Evolutionary conservation across 2,113 vertebrate species (phyloP), one percentile per base, ranked within the genome.

Genomic region (Chroicocephalus ridibundus): DNA sequence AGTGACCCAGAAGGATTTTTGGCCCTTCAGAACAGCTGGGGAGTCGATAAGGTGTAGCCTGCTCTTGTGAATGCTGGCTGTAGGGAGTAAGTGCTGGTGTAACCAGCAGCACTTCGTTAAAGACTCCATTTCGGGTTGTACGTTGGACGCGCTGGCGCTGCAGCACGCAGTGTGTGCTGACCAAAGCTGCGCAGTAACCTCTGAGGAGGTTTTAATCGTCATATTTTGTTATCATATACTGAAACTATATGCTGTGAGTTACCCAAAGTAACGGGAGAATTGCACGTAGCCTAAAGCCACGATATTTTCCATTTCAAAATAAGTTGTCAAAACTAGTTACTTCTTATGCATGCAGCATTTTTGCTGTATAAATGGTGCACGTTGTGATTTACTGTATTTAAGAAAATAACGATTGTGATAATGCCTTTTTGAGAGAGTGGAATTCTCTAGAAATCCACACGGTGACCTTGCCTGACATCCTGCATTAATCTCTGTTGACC

Each of bases 401-500:
- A 54, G 55, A 54, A 80, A 60, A 80, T 15, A 54, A n/a, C 49
- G 54, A 64, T 29, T 44, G 70, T n/a, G n/a, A 22, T 8, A 15
- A 29, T 36, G 54, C 55, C 86, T 25, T 65, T 76, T 54, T 52
- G 25, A 61, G 76, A 78, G 74, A 68, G 68, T 71, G 31, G 93
- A 76, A 69, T 95, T 89, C 92, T 94, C 93, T 61, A 52, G 95
- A 89, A 94, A 80, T 82, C 49, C 90, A 40, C 0, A 2, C n/a
- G 3, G 29, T 74, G 40, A 92, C 92, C 84, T 85, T 94, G 95
- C 72, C 84, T 82, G 93, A 76, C 92, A 71, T 38, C 68, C 80
- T 9, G 34, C 75, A 55, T 93, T 87, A 46, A 61, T 95, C 88
- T 91, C 78, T 62, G 82, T 93, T 83, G 26, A 74, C 58, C 66